Evolutionary conservation across 2,113 vertebrate species (phyloP).

Genomic region (Corythoichthys intestinalis): DNA sequence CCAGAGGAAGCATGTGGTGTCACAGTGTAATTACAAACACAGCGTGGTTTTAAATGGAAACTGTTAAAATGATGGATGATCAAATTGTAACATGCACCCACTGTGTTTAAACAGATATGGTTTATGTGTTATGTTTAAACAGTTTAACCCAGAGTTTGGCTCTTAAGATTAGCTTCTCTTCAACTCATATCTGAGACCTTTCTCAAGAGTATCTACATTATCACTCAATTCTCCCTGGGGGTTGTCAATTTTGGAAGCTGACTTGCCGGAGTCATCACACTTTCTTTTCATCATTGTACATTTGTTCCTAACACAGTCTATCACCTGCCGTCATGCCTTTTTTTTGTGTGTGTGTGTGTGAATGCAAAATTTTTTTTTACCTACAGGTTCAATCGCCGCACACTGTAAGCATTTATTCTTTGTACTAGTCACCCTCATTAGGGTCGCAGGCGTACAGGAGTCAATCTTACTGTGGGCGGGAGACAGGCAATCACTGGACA

Average conservation of each 20-base stretch:
- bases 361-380: not conserved
- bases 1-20: conserved; percentile 50
- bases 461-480: too few relatives aligned
- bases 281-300: conserved; percentile 11
- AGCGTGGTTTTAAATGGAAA: conserved; percentile 71
- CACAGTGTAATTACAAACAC: conserved; percentile 67
- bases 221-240: not conserved
- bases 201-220: not conserved
- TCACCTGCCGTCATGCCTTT: not conserved
- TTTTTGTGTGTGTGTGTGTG: not conserved
- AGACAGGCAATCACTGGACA: too few relatives aligned
- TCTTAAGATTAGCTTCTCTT: not conserved
- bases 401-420: not conserved
- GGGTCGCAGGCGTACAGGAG: too few relatives aligned
- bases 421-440: too few relatives aligned
- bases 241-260: not conserved
- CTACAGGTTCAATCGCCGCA: not conserved
- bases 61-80: conserved; percentile 64
- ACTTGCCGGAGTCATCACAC: not conserved
- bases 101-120: conserved; percentile 18
- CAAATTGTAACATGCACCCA: conserved; percentile 43
- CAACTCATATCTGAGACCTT: not conserved
- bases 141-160: not conserved
- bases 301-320: conserved; percentile 9
- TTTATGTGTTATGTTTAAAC: not conserved